phyloP scores from a whole-genome alignment of 2,888 invertebrate species.

The Bellardia bayeri region DNA sequence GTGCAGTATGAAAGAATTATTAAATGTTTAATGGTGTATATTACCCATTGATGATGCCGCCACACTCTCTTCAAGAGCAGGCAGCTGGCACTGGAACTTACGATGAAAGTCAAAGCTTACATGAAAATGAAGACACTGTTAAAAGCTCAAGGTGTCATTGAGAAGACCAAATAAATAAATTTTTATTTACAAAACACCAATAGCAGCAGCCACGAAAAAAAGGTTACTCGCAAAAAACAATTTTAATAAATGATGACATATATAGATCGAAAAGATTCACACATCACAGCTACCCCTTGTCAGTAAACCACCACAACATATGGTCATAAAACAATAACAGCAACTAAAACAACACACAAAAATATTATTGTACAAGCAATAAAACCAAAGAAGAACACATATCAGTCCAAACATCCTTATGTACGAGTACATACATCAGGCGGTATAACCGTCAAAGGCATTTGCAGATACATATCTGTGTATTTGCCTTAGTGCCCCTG shows the following conservation, averaged over 20 bases:
- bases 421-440: not conserved
- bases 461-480: too few relatives aligned
- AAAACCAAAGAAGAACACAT: conserved; percentile 65
- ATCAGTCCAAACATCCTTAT: not conserved
- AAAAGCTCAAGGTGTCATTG: conserved; percentile 52
- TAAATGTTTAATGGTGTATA: conserved; percentile 4
- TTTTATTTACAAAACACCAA: conserved; percentile 69
- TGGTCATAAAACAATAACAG: conserved; percentile 50
- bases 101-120: not conserved
- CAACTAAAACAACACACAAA: conserved; percentile 29
- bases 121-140: conserved; percentile 17
- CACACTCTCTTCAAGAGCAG: not conserved
- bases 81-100: not conserved
- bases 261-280: not conserved
- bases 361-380: conserved; percentile 59
- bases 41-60: conserved; percentile 2
- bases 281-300: not conserved
- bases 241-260: conserved; percentile 61
- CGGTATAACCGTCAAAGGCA: not conserved
- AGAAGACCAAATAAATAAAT: conserved; percentile 62
- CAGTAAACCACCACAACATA: conserved; percentile 14
- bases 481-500: too few relatives aligned
- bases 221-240: conserved; percentile 27
- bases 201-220: conserved; percentile 9
- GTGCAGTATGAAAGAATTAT: not conserved